A percentile compares a stretch with the other conserved stretches of the same genome.
Evolutionary conservation across 2,113 vertebrate species (phyloP).

Genomic region (Solea senegalensis): DNA sequence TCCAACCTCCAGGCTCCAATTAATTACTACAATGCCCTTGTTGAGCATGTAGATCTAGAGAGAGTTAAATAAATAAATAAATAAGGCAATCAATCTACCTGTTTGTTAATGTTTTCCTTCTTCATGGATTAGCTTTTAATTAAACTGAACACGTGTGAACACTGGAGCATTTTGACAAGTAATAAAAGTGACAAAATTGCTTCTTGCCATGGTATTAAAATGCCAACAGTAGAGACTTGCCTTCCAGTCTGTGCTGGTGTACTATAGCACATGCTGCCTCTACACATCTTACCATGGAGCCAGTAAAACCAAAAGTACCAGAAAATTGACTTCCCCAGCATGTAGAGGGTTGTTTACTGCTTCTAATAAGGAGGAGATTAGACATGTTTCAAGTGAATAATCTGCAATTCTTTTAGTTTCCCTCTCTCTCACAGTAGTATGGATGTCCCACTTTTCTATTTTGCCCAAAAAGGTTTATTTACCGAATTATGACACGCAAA

Average conservation of each 20-base stretch:
- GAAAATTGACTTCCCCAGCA: slow-evolving; percentile 14
- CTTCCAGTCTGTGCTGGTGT: neutral
- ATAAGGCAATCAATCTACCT: slow-evolving; percentile 51
- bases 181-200: slow-evolving; percentile 39
- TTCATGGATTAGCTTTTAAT: slow-evolving; percentile 55
- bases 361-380: slow-evolving; percentile 29
- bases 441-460: slow-evolving; percentile 21
- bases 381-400: slow-evolving; percentile 26
- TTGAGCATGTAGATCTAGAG: slow-evolving; percentile 50
- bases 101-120: slow-evolving; percentile 52
- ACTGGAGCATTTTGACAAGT: slow-evolving; percentile 43
- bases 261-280: neutral
- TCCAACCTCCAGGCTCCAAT: slow-evolving; percentile 65
- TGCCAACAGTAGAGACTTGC: slow-evolving; percentile 7
- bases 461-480: slow-evolving; percentile 20
- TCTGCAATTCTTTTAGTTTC: slow-evolving; percentile 8
- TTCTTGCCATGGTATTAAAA: slow-evolving; percentile 35
- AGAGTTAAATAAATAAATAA: slow-evolving; percentile 53
- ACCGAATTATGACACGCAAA: slow-evolving; percentile 22
- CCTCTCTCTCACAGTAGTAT: too few species aligned
- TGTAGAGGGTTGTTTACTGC: slow-evolving; percentile 32
- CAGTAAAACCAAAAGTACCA: slow-evolving; percentile 28
- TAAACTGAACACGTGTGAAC: slow-evolving; percentile 52
- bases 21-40: slow-evolving; percentile 67
- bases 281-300: slow-evolving; percentile 10